Percentiles rank a stretch among this genome's conserved stretches.
phyloP scores from a whole-genome alignment of 2,888 invertebrate species.

The Argynnis bischoffii region DNA sequence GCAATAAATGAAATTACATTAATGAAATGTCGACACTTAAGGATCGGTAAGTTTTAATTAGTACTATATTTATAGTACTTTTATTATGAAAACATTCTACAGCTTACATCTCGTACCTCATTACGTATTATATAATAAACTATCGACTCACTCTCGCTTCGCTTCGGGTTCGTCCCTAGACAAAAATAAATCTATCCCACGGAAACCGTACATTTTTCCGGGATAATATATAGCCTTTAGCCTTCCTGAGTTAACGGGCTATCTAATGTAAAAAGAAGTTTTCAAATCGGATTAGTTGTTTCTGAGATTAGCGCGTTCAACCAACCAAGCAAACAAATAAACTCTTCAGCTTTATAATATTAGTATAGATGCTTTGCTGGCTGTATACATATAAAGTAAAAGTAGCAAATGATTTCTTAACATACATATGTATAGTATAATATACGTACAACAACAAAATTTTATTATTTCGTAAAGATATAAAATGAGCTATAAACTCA shows the following conservation, averaged over 20 bases:
- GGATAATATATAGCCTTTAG: too few species aligned
- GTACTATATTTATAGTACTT: conserved; percentile 6
- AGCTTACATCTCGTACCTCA: conserved; percentile 2
- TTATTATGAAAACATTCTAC: conserved; percentile 8
- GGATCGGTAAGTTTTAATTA: conserved; percentile 10
- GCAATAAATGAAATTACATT: conserved; percentile 1
- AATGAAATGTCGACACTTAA: conserved; percentile 5
- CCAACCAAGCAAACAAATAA: too few species aligned
- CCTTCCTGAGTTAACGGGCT: too few species aligned
- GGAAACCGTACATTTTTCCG: too few species aligned
- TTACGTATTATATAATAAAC: conserved; percentile 13
- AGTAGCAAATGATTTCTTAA: conserved; percentile 2
- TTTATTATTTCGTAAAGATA: conserved; percentile 12
- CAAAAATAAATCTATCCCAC: too few species aligned
- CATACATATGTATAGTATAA: too few species aligned
- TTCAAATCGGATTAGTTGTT: too few species aligned
- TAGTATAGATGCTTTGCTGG: neutral
- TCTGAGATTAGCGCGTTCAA: too few species aligned
- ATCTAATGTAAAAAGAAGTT: too few species aligned
- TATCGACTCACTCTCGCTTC: too few species aligned
- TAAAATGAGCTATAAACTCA: conserved; percentile 2
- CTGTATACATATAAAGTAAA: conserved; percentile 5
- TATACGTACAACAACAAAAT: neutral
- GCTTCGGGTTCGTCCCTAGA: too few species aligned
- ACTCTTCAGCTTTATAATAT: too few species aligned